Evolutionary conservation across 2,797 vertebrate genomes (phyloP).

Genomic region (Sebastiscus tertius): DNA sequence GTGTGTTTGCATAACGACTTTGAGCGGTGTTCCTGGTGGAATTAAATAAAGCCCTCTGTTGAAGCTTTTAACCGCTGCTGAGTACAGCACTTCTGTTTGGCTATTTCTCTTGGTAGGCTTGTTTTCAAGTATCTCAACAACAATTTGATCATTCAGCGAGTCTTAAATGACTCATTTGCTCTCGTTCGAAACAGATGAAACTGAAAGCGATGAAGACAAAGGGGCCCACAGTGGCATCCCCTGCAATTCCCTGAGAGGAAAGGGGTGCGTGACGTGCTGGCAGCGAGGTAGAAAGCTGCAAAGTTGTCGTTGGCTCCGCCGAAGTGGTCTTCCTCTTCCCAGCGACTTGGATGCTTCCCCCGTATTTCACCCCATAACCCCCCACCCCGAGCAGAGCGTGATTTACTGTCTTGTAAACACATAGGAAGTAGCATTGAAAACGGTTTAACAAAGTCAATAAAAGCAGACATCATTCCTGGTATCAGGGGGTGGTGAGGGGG

Average conservation of each 20-base stretch:
- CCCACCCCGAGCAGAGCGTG: conserved; percentile 68
- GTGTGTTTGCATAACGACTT: conserved; percentile 70
- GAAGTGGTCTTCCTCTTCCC: conserved; percentile 37
- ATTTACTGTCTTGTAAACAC: conserved; percentile 90
- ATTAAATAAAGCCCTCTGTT: conserved; percentile 54
- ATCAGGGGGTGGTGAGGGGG: conserved; percentile 59
- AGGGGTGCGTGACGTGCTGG: conserved; percentile 19
- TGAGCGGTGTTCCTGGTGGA: conserved; percentile 52
- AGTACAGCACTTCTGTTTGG: conserved; percentile 11
- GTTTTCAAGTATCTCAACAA: conserved; percentile 8
- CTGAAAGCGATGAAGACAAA: conserved; percentile 39
- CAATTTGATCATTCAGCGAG: neutral
- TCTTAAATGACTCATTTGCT: conserved; percentile 28
- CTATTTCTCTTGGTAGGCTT: conserved; percentile 18
- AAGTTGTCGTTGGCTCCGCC: conserved; percentile 63
- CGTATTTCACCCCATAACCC: conserved; percentile 56
- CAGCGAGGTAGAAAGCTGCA: conserved; percentile 54
- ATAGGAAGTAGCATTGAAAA: conserved; percentile 87
- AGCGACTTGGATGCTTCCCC: conserved; percentile 56
- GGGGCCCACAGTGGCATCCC: conserved; percentile 17
- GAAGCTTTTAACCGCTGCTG: conserved; percentile 59
- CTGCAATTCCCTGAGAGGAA: conserved; percentile 8
- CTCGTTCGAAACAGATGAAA: conserved; percentile 23
- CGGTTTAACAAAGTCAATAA: conserved; percentile 89
- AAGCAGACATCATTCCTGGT: conserved; percentile 85